Evolutionary conservation across 2,797 vertebrate genomes (phyloP).

Genomic region (Pyrocephalus nanus): DNA sequence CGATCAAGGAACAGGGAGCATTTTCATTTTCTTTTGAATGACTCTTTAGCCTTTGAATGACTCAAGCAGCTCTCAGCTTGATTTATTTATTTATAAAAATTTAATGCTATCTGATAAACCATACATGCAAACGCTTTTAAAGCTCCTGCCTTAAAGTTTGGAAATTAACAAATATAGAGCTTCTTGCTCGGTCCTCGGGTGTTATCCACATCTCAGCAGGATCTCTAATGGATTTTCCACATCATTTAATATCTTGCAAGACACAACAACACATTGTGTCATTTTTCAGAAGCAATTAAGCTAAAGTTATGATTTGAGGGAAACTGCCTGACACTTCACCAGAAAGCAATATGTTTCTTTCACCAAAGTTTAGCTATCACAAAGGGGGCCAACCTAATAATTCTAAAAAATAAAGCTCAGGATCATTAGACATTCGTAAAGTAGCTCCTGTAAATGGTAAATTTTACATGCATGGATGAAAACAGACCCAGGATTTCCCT

Average conservation of each 20-base stretch:
- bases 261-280: background rate
- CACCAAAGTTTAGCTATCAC: background rate
- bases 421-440: background rate
- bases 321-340: background rate
- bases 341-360: background rate
- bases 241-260: conserved; percentile 21
- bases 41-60: background rate
- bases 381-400: background rate
- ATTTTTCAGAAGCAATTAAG: conserved; percentile 58
- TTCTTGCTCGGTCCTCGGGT: background rate
- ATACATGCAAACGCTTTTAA: background rate
- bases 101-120: background rate
- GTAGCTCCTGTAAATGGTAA: background rate
- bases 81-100: background rate
- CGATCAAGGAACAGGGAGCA: background rate
- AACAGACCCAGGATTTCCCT: background rate
- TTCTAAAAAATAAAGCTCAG: background rate
- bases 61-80: background rate
- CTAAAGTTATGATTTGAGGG: conserved; percentile 1
- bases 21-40: background rate
- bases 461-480: background rate
- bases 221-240: conserved; percentile 63
- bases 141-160: background rate
- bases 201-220: conserved; percentile 46
- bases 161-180: conserved; percentile 10